A percentile compares a stretch with the other conserved stretches of the same genome.
Conservation (phyloP, 1,140 invertebrate species). For the Laupala kohalensis region DNA sequence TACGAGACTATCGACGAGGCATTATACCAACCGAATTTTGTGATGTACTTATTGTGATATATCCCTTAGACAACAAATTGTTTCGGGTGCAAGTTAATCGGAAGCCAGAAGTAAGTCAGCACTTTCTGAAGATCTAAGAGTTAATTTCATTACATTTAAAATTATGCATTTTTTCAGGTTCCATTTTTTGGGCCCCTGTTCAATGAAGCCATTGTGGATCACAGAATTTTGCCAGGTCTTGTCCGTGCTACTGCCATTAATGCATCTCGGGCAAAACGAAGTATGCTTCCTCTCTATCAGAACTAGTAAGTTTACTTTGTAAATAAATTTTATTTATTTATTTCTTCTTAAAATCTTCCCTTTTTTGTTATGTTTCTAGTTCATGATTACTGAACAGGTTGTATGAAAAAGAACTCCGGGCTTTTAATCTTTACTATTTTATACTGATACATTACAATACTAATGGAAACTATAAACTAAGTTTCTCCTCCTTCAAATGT, state of each 20-base stretch:
- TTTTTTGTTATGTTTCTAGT: too few relatives aligned
- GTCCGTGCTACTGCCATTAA: conserved; percentile 84
- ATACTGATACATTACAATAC: too few relatives aligned
- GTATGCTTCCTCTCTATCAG: conserved; percentile 77
- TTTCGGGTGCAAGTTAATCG: conserved; percentile 71
- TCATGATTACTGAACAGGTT: too few relatives aligned
- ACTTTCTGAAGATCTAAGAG: not conserved
- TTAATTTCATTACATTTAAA: not conserved
- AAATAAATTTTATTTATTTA: too few relatives aligned
- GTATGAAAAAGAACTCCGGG: too few relatives aligned
- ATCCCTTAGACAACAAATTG: conserved; percentile 72
- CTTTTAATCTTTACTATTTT: too few relatives aligned
- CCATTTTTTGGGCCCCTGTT: conserved; percentile 93
- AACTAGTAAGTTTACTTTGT: conserved; percentile 60
- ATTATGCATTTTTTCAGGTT: conserved; percentile 40
- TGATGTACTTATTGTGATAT: conserved; percentile 95
- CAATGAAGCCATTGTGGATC: conserved; percentile 83
- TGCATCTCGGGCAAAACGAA: conserved; percentile 80
- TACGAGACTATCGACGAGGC: conserved; percentile 84
- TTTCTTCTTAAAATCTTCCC: too few relatives aligned
- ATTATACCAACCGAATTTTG: conserved; percentile 99
- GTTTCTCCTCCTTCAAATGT: too few relatives aligned
- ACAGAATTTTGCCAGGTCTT: conserved; percentile 68
- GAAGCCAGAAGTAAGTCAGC: conserved; percentile 60
- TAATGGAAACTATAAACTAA: too few relatives aligned